Evolutionary conservation across 2,888 invertebrate species (phyloP), one percentile per base, ranked within the genome.

Genomic region (Xestoiulus laeticollis): DNA sequence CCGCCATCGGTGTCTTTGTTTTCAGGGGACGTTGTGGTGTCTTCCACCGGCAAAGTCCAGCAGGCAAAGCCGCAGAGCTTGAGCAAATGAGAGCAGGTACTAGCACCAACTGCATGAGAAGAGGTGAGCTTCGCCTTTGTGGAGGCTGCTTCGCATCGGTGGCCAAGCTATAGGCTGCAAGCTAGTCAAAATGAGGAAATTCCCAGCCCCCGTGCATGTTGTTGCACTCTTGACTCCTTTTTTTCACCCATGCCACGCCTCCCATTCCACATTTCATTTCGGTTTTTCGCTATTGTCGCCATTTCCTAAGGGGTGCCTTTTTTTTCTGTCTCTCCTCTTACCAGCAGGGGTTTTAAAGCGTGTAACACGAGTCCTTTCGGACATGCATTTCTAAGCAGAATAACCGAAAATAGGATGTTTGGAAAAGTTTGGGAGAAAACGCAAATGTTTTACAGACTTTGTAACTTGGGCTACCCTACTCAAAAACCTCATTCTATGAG

Each of bases 181-280:
- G 48, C 48, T 48, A 10, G 38, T 38, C 38, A 38, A 59, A 78
- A 78, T 16, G 78, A 78, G 78, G 26, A 68, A 59, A 59, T 59
- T 59, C 59, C 59, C 59, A 59, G 59, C 59, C 68, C 68, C 26
- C 68, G 78, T 30, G 38, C 38, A 38, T 38, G 78, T 32, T 78
- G 78, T 78, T 78, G 78, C 78, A 78, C 78, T 78, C 78, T 78
- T 78, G 78, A 78, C 78, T 78, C 30, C 78, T 78, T 78, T 78
- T 78, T 78, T 78, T 30, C 26, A 12, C 78, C 30, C 16, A 38
- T 38, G 78, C 30, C 78, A 30, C 78, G 78, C 78, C 78, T 68
- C 78, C 78, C 26, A 59, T 78, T 78, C 78, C 78, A 30, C 30
- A 12, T 32, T 30, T 30, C 78, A 4, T 26, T 78, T 8, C 48